Evolutionary conservation across 2,797 vertebrate genomes (phyloP).

Genomic region (Sebastes trivittatus): DNA sequence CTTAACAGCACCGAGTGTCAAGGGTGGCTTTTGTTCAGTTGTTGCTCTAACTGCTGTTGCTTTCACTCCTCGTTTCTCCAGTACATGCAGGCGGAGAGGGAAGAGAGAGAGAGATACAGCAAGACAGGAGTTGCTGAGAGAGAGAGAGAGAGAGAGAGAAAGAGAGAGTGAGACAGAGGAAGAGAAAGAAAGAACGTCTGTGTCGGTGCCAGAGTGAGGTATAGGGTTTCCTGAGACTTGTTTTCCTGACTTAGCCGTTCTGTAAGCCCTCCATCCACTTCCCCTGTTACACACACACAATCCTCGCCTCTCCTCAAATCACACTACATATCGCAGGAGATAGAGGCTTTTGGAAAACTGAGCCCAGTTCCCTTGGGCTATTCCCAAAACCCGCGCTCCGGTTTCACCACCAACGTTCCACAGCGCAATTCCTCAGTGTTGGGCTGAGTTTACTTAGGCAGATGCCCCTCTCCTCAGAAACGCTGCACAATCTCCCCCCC

Average conservation of each 20-base stretch:
- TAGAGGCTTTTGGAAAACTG: constrained; percentile 79
- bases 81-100: constrained; percentile 2
- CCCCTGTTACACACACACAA: constrained; percentile 38
- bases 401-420: constrained; percentile 78
- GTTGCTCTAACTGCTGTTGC: constrained; percentile 30
- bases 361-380: constrained; percentile 70
- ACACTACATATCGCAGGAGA: constrained; percentile 72
- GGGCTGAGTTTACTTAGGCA: constrained; percentile 79
- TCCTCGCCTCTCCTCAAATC: constrained; percentile 61
- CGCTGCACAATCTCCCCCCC: constrained; percentile 65
- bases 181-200: constrained; percentile 58
- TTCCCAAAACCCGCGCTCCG: constrained; percentile 76
- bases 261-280: constrained; percentile 74
- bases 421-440: constrained; percentile 68
- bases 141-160: constrained; percentile 52
- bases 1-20: constrained; percentile 41
- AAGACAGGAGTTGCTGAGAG: constrained; percentile 32
- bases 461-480: constrained; percentile 67
- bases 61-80: constrained; percentile 39
- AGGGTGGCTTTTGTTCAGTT: constrained; percentile 38
- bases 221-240: constrained; percentile 77
- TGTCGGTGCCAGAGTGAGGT: constrained; percentile 69
- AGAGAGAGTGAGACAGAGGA: constrained; percentile 67
- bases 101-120: constrained; percentile 9
- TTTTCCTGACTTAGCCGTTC: constrained; percentile 77